Evolutionary conservation across 2,797 vertebrate genomes (phyloP).

Genomic region (Lagocephalus sceleratus): DNA sequence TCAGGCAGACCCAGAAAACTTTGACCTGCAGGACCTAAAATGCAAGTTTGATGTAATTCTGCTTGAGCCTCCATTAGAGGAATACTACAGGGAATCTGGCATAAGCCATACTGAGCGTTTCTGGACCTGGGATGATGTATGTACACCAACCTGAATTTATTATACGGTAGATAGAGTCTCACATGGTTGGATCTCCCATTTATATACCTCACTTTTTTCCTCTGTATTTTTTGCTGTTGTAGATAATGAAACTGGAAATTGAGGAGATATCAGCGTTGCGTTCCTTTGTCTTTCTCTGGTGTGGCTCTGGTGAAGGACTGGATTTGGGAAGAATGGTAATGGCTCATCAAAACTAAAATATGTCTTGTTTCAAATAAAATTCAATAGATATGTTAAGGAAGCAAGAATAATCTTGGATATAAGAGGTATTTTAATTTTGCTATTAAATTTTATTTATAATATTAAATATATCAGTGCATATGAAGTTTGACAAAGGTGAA

Average conservation of each 20-base stretch:
- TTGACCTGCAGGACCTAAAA: constrained; percentile 91
- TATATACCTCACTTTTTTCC: neutral
- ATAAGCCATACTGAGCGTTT: constrained; percentile 94
- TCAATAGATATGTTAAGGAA: too few relatives aligned
- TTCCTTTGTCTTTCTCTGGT: constrained; percentile 97
- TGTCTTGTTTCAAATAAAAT: neutral
- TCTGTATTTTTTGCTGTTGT: constrained; percentile 6
- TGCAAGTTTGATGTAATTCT: constrained; percentile 97
- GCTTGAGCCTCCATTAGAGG: constrained; percentile 92
- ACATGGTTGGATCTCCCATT: neutral
- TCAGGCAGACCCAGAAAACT: constrained; percentile 90
- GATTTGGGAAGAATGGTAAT: constrained; percentile 94
- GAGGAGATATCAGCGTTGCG: constrained; percentile 93
- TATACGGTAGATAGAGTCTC: too few relatives aligned
- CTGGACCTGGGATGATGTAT: constrained; percentile 97
- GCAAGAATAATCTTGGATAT: too few relatives aligned
- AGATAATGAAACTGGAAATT: constrained; percentile 99
- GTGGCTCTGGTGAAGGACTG: constrained; percentile 94
- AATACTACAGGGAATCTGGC: constrained; percentile 96
- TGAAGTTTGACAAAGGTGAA: too few relatives aligned
- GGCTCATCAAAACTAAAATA: neutral
- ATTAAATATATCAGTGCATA: too few relatives aligned
- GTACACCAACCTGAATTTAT: constrained; percentile 21
- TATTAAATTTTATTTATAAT: too few relatives aligned
- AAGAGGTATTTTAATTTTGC: too few relatives aligned